Conservation (phyloP, 2,888 invertebrate genomes). For the Sphaerophoria rueppellii region DNA sequence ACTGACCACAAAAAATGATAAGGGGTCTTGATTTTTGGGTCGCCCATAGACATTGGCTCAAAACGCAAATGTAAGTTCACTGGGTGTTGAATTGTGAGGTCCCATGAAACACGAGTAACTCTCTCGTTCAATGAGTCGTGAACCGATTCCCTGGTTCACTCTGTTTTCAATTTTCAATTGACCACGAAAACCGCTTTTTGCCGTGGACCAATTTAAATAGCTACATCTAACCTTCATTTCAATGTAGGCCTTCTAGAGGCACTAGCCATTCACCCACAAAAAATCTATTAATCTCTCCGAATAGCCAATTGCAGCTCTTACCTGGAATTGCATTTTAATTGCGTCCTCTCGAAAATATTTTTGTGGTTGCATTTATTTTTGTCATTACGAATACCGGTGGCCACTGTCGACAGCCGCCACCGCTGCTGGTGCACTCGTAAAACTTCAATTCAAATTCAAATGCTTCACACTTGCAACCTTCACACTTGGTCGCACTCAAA, state of each 20-base stretch:
- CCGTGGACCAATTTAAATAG: constrained; percentile 46
- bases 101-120: no score
- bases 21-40: no score
- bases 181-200: constrained; percentile 63
- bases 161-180: constrained; percentile 27
- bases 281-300: constrained; percentile 63
- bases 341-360: constrained; percentile 57
- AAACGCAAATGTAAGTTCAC: no score
- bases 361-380: constrained; percentile 52
- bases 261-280: constrained; percentile 41
- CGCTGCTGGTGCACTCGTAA: constrained; percentile 42
- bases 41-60: no score
- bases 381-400: neutral
- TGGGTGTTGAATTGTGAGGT: no score
- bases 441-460: constrained; percentile 66
- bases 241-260: neutral
- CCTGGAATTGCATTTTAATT: constrained; percentile 63
- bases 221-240: constrained; percentile 26
- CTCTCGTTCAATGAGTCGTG: no score
- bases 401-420: neutral
- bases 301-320: neutral
- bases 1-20: no score
- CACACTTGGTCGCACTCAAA: constrained; percentile 80
- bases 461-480: constrained; percentile 77
- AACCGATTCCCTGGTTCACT: no score